Percentiles rank a stretch among this genome's conserved stretches.
These are phyloP conservation scores for Anas flavirostris DNA, from an alignment of 2,797 vertebrate genomes.

Conservation along the genomic window DNA sequence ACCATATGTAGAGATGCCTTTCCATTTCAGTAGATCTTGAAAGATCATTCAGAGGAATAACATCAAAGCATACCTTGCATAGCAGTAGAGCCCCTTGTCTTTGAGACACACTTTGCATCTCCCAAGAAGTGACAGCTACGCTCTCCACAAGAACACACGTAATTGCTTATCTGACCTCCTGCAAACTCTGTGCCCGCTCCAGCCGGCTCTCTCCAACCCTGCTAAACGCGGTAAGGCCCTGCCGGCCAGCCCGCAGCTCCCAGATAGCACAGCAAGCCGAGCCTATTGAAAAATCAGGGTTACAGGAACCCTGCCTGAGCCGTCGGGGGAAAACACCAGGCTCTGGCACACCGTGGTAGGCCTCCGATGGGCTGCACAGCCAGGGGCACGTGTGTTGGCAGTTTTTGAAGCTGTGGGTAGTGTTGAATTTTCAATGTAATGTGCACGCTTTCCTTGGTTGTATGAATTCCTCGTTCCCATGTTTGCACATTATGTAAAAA, in stretches of 20 bases:
- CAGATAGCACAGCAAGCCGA: background rate
- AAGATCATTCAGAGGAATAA: background rate
- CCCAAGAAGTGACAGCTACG: conserved; percentile 30
- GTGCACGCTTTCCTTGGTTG: conserved; percentile 29
- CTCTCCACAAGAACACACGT: background rate
- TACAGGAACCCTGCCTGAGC: background rate
- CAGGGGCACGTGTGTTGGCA: background rate
- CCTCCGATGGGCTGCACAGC: background rate
- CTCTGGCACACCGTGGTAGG: background rate
- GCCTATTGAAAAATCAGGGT: background rate
- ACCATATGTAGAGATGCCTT: conserved; percentile 19
- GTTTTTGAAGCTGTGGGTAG: background rate
- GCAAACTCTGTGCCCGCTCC: background rate
- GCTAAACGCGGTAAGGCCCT: background rate
- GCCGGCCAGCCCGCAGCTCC: background rate
- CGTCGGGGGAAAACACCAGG: background rate
- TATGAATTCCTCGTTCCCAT: conserved; percentile 29
- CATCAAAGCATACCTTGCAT: conserved; percentile 65
- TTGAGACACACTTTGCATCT: conserved; percentile 38
- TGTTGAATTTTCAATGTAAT: background rate
- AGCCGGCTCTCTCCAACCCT: background rate
- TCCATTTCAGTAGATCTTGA: conserved; percentile 38
- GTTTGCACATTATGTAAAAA: background rate
- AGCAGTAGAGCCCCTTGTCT: conserved; percentile 52
- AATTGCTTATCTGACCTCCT: conserved; percentile 47